Evolutionary conservation across 2,113 vertebrate species (phyloP).

Genomic region (Amblyornis subalaris): DNA sequence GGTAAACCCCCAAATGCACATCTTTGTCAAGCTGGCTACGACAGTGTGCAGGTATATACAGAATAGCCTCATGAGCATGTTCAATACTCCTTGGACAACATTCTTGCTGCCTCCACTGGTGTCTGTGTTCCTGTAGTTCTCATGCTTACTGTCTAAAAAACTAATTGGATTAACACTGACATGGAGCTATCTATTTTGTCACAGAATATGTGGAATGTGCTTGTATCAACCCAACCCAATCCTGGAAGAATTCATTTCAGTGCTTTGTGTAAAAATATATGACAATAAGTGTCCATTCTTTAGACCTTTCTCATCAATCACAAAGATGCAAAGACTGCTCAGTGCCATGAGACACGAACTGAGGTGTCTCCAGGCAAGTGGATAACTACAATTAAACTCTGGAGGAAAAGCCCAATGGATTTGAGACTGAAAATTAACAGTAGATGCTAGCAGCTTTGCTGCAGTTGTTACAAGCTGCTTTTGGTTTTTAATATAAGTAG

Average conservation of each 20-base stretch:
- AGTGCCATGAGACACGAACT: rapidly evolving
- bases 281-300: not conserved
- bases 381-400: not conserved
- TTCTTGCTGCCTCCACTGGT: not conserved
- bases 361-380: not conserved
- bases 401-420: not conserved
- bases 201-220: not conserved
- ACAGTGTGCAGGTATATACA: not conserved
- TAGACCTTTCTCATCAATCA: not conserved
- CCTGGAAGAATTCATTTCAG: not conserved
- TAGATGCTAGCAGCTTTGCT: not conserved
- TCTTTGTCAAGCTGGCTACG: not conserved
- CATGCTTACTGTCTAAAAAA: not conserved
- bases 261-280: not conserved
- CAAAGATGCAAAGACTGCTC: not conserved
- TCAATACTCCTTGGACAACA: not conserved
- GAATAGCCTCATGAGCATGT: not conserved
- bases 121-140: not conserved
- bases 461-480: not conserved
- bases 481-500: not conserved
- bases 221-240: not conserved
- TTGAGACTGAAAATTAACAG: conserved; percentile 2
- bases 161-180: not conserved
- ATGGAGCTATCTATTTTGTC: not conserved
- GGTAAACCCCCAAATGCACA: rapidly evolving